A percentile compares a stretch with the other conserved stretches of the same genome.
Evolutionary conservation across 1,140 invertebrate species (phyloP).

Genomic region (Polypedilum vanderplanki): DNA sequence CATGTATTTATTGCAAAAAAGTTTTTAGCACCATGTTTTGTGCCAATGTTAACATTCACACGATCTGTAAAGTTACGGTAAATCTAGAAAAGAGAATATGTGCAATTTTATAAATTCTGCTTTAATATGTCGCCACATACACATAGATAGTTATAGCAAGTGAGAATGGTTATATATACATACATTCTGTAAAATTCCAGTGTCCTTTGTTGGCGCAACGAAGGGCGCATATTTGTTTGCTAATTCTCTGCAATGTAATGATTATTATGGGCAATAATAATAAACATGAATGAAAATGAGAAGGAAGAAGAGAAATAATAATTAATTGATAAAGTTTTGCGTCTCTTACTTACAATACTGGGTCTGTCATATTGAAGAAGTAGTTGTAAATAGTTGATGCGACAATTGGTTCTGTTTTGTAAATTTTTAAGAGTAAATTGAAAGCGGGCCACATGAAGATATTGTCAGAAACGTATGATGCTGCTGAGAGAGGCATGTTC

Average conservation of each 20-base stretch:
- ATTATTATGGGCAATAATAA: not conserved
- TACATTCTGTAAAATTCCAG: slow-evolving; percentile 51
- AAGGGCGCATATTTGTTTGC: slow-evolving; percentile 45
- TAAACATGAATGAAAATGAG: slow-evolving; percentile 6
- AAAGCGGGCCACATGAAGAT: not conserved
- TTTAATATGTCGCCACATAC: not conserved
- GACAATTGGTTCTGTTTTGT: not conserved
- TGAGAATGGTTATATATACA: slow-evolving; percentile 31
- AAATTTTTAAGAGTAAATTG: not conserved
- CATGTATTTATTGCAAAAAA: slow-evolving; percentile 53
- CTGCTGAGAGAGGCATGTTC: slow-evolving; percentile 47
- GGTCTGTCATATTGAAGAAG: slow-evolving; percentile 20
- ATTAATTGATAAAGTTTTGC: no score
- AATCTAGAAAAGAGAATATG: slow-evolving; percentile 44
- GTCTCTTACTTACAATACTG: slow-evolving; percentile 13
- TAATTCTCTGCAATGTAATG: slow-evolving; percentile 37
- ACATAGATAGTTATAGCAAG: not conserved
- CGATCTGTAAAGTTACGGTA: slow-evolving; percentile 50
- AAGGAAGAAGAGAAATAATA: not conserved
- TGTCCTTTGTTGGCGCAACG: slow-evolving; percentile 51
- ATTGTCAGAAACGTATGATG: not conserved
- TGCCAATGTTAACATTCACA: slow-evolving; percentile 51
- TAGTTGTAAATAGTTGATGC: slow-evolving; percentile 15
- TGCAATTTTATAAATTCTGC: no score
- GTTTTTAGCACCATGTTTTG: slow-evolving; percentile 45